Conservation (phyloP, 2,797 vertebrate genomes). For the Chelidonichthys spinosus region DNA sequence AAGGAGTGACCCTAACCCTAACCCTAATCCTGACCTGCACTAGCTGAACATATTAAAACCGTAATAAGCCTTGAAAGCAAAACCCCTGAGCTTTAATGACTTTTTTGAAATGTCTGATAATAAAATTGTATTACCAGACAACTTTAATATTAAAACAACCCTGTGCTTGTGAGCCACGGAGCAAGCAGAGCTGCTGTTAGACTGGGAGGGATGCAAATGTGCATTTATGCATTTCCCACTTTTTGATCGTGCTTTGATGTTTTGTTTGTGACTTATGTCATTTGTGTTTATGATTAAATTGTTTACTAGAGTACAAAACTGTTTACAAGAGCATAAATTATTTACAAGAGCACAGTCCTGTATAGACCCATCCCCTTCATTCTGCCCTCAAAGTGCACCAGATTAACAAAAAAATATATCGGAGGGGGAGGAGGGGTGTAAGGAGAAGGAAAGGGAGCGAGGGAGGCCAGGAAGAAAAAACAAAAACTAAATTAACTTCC, state of each 20-base stretch:
- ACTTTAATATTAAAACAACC: background rate
- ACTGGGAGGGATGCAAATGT: too few relatives aligned
- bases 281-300: background rate
- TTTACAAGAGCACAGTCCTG: too few relatives aligned
- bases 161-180: background rate
- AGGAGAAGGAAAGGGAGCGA: too few relatives aligned
- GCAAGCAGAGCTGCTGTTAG: too few relatives aligned
- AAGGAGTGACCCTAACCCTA: background rate
- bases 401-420: background rate
- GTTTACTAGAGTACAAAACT: background rate
- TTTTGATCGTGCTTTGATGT: too few relatives aligned
- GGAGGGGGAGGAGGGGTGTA: too few relatives aligned
- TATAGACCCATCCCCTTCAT: background rate
- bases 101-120: background rate
- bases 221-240: too few relatives aligned
- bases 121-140: background rate
- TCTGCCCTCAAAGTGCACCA: background rate
- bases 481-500: too few relatives aligned
- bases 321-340: too few relatives aligned
- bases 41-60: slow-evolving; percentile 27
- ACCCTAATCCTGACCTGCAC: background rate
- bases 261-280: background rate
- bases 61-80: slow-evolving; percentile 20
- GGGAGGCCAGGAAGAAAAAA: too few relatives aligned
- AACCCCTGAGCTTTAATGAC: slow-evolving; percentile 8